Conservation (phyloP, 2,113 vertebrate species). For the Salvelinus sp. region DNA sequence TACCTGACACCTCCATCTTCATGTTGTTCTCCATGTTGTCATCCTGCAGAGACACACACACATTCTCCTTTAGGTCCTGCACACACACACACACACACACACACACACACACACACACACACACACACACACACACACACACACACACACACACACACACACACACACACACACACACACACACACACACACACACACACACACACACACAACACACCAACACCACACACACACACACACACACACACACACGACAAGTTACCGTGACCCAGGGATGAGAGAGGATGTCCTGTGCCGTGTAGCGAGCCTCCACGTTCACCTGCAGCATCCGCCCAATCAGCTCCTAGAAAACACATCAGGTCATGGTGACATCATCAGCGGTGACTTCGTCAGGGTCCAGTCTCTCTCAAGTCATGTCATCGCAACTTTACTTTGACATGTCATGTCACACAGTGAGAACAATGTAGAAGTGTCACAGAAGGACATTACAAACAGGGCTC, state of each 20-base stretch:
- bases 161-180: neutral
- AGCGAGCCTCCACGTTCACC: slow-evolving; percentile 87
- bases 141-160: neutral
- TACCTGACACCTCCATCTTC: slow-evolving; percentile 93
- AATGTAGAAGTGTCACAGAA: slow-evolving; percentile 7
- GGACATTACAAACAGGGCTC: neutral
- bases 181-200: neutral
- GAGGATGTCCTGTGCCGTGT: slow-evolving; percentile 88
- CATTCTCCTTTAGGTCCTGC: neutral
- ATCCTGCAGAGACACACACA: slow-evolving; percentile 70
- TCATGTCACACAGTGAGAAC: neutral
- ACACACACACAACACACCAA: no score
- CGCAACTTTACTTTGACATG: neutral
- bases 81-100: slow-evolving; percentile 10
- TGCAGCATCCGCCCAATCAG: slow-evolving; percentile 93
- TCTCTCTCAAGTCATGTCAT: neutral
- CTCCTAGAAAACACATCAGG: slow-evolving; percentile 72
- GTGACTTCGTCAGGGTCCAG: neutral
- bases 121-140: neutral
- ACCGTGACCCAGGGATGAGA: slow-evolving; percentile 95
- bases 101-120: neutral
- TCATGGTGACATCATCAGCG: neutral
- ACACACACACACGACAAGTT: slow-evolving; percentile 49
- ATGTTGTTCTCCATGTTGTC: slow-evolving; percentile 91
- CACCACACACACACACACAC: slow-evolving; percentile 5